Percentiles rank a stretch among this genome's conserved stretches.
phyloP scores from a whole-genome alignment of 2,113 vertebrate genomes.

The Fulica atra region DNA sequence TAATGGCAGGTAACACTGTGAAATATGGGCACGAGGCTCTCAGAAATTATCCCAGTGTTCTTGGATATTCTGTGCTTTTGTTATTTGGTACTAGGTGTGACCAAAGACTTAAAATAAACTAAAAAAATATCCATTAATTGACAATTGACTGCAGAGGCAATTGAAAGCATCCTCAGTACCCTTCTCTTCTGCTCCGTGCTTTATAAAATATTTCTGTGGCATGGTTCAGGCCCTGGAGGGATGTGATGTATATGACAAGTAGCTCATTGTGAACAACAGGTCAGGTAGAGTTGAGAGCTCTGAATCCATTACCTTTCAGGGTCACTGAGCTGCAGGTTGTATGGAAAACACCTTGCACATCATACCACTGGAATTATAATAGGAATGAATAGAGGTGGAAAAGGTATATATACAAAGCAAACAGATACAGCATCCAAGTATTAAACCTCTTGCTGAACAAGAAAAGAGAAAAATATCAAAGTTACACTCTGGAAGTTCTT shows the following conservation, averaged over 20 bases:
- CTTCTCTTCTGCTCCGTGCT: background rate
- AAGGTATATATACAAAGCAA: background rate
- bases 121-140: background rate
- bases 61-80: background rate
- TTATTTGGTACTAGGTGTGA: background rate
- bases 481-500: background rate
- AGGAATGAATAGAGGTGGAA: background rate
- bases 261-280: background rate
- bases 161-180: background rate
- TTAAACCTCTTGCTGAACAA: background rate
- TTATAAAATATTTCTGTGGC: background rate
- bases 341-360: background rate
- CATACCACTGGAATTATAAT: background rate
- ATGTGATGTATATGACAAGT: conserved; percentile 14
- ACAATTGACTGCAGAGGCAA: background rate
- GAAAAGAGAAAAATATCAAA: background rate
- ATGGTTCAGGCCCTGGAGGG: background rate
- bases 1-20: background rate
- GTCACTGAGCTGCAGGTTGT: background rate
- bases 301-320: background rate
- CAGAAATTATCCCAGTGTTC: background rate
- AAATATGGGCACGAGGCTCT: background rate
- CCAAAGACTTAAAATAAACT: background rate
- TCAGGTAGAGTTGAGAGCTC: background rate
- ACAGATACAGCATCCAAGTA: background rate